phyloP scores from a whole-genome alignment of 2,113 vertebrate species.

The Oryzias woworae region DNA sequence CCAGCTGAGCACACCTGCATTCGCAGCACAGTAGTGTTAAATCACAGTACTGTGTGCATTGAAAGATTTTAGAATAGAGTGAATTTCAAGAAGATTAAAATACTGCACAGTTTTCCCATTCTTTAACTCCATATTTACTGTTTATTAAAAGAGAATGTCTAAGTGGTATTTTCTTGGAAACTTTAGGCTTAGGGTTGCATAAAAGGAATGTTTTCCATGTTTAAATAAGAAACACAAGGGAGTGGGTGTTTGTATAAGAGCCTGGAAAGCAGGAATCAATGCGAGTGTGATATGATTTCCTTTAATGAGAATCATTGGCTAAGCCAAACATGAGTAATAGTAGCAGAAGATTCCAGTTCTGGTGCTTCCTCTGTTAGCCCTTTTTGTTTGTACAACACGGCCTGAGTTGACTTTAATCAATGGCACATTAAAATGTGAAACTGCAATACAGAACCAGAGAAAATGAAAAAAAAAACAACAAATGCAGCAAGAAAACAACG shows the following conservation, averaged over 20 bases:
- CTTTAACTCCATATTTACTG: conserved; percentile 14
- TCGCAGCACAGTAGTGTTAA: too few species aligned
- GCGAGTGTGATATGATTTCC: conserved; percentile 20
- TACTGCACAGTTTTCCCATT: conserved; percentile 6
- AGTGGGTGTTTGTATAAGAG: conserved; percentile 15
- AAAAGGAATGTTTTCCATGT: conserved; percentile 34
- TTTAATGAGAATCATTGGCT: conserved; percentile 1
- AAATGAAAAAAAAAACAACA: too few species aligned
- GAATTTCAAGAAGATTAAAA: not conserved
- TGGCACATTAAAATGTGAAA: not conserved
- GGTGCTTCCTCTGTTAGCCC: not conserved
- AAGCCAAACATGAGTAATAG: not conserved
- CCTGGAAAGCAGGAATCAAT: conserved; percentile 31
- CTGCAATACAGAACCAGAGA: too few species aligned
- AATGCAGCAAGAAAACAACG: too few species aligned
- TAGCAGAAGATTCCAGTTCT: not conserved
- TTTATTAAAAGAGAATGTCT: conserved; percentile 45
- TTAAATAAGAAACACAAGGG: conserved; percentile 27
- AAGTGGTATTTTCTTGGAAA: conserved; percentile 40
- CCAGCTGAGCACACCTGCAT: too few species aligned
- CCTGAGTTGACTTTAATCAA: not conserved
- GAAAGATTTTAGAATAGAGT: not conserved
- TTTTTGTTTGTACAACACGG: not conserved
- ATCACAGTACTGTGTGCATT: not conserved
- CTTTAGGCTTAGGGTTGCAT: conserved; percentile 4